Percentiles rank a stretch among this genome's conserved stretches.
Conservation (phyloP, 1,140 invertebrate genomes). For the Rhyacophila brunnea region DNA sequence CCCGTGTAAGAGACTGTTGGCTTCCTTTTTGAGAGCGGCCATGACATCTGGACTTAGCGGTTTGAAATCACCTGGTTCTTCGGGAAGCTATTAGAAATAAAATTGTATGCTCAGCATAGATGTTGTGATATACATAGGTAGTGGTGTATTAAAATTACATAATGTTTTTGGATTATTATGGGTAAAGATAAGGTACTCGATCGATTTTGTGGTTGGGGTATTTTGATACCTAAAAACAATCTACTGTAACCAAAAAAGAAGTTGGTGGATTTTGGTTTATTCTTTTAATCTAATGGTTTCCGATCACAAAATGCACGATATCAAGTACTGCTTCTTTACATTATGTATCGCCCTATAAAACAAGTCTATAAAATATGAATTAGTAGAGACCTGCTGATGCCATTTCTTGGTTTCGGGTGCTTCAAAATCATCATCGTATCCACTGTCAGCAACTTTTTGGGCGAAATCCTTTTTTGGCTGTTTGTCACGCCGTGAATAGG, state of each 20-base stretch:
- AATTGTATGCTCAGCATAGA: too few relatives aligned
- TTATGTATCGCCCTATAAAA: too few relatives aligned
- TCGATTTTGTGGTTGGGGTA: not conserved
- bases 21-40: constrained; percentile 59
- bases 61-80: constrained; percentile 45
- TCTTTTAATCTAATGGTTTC: too few relatives aligned
- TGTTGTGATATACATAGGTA: too few relatives aligned
- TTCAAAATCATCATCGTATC: constrained; percentile 48
- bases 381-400: constrained; percentile 47
- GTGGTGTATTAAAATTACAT: too few relatives aligned
- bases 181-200: not conserved
- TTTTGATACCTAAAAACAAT: not conserved
- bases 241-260: too few relatives aligned
- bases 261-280: too few relatives aligned
- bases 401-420: constrained; percentile 53
- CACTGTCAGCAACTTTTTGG: constrained; percentile 48
- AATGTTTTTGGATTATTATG: too few relatives aligned
- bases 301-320: too few relatives aligned
- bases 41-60: constrained; percentile 51
- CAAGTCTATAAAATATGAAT: constrained; percentile 1
- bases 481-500: constrained; percentile 44
- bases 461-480: constrained; percentile 26
- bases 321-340: too few relatives aligned
- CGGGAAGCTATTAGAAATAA: constrained; percentile 41
- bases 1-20: constrained; percentile 59